Base-by-base conservation (phyloP, 2,797 vertebrate genomes). In the Oreochromis mossambicus region DNA sequence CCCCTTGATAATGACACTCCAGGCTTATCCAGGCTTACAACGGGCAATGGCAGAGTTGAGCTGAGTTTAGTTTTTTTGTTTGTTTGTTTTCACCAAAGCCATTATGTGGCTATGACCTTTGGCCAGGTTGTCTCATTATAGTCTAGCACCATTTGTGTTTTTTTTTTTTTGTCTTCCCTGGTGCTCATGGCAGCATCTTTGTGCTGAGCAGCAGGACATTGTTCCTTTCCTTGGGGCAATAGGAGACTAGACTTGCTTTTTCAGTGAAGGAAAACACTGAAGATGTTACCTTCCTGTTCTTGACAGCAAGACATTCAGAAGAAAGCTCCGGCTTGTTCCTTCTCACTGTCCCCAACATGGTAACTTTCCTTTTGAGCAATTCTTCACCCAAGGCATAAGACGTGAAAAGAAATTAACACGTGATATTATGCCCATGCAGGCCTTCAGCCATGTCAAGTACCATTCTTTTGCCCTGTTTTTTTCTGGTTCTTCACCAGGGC, bases 341-440 rank as follows among this genome's bases (percentile, higher is more conserved):
- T 56, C 24, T 15, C 1, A 56, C 26, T 56, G 8, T 56, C 3
- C 54, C 55, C 55, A 56, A 56, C 8, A 0, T 56, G 55, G 55
- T 29, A 29, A 56, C 54, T 15, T 56, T 56, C 14, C 26, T 56
- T 56, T 56, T 29, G 14, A 56, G 26, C 14, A 56, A 56, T 56
- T 56, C 26, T 29, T 56, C 8, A 56, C 9, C 26, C 55, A 56
- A 56, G 26, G 55, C 26, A 56, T 8, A 56, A 17, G 26, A 56
- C 15, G 14, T 32, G 14, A 55, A 52, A 36, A 15, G 4, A 55
- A 0, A 56, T 15, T 17, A 0, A 29, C 29, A 0, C 14, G 1
- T 56, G 26, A 56, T 56, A 0, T 29, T 32, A 2, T 56, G 55
- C 55, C 26, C 26, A 29, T 55, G 13, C 7, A 55, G 54, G 24